Conservation (phyloP, 1,140 invertebrate species). For the Fopius arisanus region DNA sequence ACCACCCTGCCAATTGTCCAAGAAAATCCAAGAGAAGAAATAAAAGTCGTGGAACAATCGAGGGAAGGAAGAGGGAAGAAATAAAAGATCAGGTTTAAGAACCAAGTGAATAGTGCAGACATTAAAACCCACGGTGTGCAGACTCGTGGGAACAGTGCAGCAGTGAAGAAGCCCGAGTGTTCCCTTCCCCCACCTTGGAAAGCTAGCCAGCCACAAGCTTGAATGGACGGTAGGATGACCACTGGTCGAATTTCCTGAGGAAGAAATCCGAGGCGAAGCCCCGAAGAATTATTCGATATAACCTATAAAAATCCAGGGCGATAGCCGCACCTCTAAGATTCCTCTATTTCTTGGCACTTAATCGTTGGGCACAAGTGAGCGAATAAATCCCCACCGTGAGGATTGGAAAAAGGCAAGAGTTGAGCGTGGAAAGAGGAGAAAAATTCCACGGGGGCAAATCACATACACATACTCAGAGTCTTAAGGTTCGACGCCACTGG, state of each 20-base stretch:
- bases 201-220: not conserved
- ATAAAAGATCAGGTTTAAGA: not conserved
- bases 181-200: not conserved
- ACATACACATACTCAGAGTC: not conserved
- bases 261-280: not conserved
- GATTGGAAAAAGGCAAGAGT: not conserved
- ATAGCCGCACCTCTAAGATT: not conserved
- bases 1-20: not conserved
- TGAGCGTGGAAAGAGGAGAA: not conserved
- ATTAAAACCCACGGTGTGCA: not conserved
- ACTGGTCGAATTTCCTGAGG: not conserved
- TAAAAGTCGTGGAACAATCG: not conserved
- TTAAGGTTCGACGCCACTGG: constrained; percentile 21
- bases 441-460: constrained; percentile 33
- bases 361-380: not conserved
- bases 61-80: not conserved
- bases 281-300: not conserved
- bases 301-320: not conserved
- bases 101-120: not conserved
- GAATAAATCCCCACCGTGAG: not conserved
- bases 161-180: not conserved
- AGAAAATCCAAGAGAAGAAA: no score
- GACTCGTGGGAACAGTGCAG: constrained; percentile 20
- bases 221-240: no score
- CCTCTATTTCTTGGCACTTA: not conserved